Conservation (phyloP, 2,888 invertebrate species). For the Ennomos erosarius region DNA sequence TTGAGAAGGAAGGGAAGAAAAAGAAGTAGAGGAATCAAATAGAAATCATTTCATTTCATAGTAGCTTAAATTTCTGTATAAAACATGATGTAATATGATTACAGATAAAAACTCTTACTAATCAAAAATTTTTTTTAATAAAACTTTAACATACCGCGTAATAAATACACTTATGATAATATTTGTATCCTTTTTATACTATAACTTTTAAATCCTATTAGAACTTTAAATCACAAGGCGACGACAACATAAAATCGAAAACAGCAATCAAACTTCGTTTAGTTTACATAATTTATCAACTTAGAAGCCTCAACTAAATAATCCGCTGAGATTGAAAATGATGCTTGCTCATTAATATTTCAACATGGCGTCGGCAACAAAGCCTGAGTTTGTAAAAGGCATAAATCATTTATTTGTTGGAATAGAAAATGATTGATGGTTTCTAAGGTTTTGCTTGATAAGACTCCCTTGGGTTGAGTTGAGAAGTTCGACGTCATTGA, state of each 20-base stretch:
- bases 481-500: too few relatives aligned
- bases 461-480: too few relatives aligned
- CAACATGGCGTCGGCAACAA: constrained; percentile 22
- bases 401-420: constrained; percentile 34
- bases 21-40: too few relatives aligned
- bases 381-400: constrained; percentile 20
- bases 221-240: neutral
- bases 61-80: too few relatives aligned
- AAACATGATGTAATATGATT: too few relatives aligned
- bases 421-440: constrained; percentile 26
- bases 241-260: constrained; percentile 1
- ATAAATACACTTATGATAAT: too few relatives aligned
- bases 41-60: too few relatives aligned
- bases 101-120: too few relatives aligned
- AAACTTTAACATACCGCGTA: too few relatives aligned
- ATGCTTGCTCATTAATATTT: constrained; percentile 27
- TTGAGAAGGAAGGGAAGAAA: too few relatives aligned
- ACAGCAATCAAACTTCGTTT: constrained; percentile 19
- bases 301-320: constrained; percentile 9
- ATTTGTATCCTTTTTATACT: too few relatives aligned
- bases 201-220: neutral
- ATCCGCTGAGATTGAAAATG: constrained; percentile 25
- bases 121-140: too few relatives aligned
- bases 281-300: constrained; percentile 8
- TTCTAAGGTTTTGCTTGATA: neutral